phyloP scores from a whole-genome alignment of 2,113 vertebrate genomes.

The Lepus timidus region DNA sequence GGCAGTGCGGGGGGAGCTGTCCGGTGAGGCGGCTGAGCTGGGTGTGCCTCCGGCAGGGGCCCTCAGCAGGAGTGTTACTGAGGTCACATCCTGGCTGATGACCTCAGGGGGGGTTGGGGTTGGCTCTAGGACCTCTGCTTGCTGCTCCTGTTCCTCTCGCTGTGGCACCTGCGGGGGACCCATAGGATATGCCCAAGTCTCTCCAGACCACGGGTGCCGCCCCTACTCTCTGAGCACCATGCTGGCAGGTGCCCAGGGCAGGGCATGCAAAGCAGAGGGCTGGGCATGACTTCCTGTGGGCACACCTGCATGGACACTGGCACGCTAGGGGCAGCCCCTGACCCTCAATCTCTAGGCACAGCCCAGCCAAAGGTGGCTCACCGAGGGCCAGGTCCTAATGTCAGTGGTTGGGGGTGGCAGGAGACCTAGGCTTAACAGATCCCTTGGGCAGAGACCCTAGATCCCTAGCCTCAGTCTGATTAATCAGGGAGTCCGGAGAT shows the following conservation, averaged over 20 bases:
- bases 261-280: slow-evolving; percentile 73
- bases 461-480: not conserved
- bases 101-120: not conserved
- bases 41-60: slow-evolving; percentile 21
- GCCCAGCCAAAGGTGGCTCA: not conserved
- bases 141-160: slow-evolving; percentile 46
- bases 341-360: not conserved
- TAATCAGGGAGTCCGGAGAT: not conserved
- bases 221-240: not conserved
- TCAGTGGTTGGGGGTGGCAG: not conserved
- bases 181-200: not conserved
- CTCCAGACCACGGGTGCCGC: not conserved
- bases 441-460: not conserved
- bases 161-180: slow-evolving; percentile 59
- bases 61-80: slow-evolving; percentile 73
- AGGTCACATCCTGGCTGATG: slow-evolving; percentile 69
- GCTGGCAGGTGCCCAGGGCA: slow-evolving; percentile 49
- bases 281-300: slow-evolving; percentile 8
- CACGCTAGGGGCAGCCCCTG: not conserved
- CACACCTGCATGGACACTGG: not conserved
- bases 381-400: not conserved
- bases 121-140: slow-evolving; percentile 34
- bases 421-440: not conserved
- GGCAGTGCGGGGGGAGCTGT: slow-evolving; percentile 37
- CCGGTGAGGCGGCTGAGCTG: slow-evolving; percentile 45